A percentile compares a stretch with the other conserved stretches of the same genome.
Conservation (phyloP, 2,888 invertebrate species). For the Myathropa florea region DNA sequence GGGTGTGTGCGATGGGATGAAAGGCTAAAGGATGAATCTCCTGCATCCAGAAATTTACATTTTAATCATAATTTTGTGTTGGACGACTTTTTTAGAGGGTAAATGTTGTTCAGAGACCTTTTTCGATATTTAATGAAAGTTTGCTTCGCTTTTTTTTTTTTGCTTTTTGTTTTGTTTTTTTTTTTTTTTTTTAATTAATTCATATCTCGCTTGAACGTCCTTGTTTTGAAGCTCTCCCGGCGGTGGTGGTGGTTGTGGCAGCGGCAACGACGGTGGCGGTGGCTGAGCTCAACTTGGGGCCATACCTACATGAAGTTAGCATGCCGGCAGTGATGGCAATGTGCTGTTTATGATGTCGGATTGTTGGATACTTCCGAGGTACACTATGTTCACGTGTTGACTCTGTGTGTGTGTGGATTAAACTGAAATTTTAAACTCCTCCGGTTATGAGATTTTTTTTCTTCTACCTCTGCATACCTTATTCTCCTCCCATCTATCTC, state of each 20-base stretch:
- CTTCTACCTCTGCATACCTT: too few relatives aligned
- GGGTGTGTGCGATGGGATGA: neutral
- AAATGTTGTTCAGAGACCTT: neutral
- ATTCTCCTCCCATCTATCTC: too few relatives aligned
- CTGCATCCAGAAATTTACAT: slow-evolving; percentile 21
- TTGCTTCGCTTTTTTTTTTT: neutral
- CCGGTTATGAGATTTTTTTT: too few relatives aligned
- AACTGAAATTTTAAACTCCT: too few relatives aligned
- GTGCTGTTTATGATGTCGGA: too few relatives aligned
- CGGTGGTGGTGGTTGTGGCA: neutral
- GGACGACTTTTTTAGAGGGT: neutral
- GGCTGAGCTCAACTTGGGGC: too few relatives aligned
- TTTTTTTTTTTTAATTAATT: slow-evolving; percentile 15
- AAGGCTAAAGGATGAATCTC: neutral
- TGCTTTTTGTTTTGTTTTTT: neutral
- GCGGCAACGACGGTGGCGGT: neutral
- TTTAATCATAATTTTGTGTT: slow-evolving; percentile 30
- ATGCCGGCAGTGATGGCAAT: too few relatives aligned
- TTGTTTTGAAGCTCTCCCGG: neutral
- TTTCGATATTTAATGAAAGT: slow-evolving; percentile 39
- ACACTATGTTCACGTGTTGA: neutral
- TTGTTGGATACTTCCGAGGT: too few relatives aligned
- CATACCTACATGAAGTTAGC: too few relatives aligned
- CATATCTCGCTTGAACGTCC: neutral
- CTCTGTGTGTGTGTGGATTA: too few relatives aligned